A percentile compares a stretch with the other conserved stretches of the same genome.
Evolutionary conservation across 2,888 invertebrate species (phyloP).

Genomic region (Drosophila rellima): DNA sequence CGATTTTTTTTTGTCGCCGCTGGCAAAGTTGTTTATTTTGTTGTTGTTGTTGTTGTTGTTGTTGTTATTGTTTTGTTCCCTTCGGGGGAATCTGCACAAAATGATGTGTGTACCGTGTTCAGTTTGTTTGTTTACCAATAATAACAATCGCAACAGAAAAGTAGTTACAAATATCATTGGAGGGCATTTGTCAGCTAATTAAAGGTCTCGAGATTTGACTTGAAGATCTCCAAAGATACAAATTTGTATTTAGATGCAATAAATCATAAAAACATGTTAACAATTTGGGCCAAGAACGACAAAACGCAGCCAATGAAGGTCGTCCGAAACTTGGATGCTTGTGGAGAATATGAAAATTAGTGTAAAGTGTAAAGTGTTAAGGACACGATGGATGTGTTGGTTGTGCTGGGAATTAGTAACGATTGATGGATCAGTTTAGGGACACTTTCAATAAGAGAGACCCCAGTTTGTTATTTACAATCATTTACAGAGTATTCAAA

Average conservation of each 20-base stretch:
- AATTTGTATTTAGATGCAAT: not conserved
- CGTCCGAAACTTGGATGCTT: not conserved
- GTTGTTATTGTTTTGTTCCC: not conserved
- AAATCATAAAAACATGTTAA: not conserved
- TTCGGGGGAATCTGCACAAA: slow-evolving; percentile 20
- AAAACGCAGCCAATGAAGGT: slow-evolving; percentile 13
- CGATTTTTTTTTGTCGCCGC: slow-evolving; percentile 43
- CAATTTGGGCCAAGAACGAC: slow-evolving; percentile 20
- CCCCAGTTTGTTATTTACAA: slow-evolving; percentile 5
- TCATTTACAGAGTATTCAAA: slow-evolving; percentile 1
- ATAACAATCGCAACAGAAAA: slow-evolving; percentile 29
- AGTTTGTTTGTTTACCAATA: slow-evolving; percentile 48
- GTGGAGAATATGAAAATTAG: not conserved
- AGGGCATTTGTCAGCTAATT: slow-evolving; percentile 46
- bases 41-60: slow-evolving; percentile 30
- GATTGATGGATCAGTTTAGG: slow-evolving; percentile 19
- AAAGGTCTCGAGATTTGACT: not conserved
- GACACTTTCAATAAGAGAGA: slow-evolving; percentile 31
- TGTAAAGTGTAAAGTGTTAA: too few species aligned
- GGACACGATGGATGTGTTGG: slow-evolving; percentile 5
- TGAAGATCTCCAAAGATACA: slow-evolving; percentile 13
- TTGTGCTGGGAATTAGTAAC: slow-evolving; percentile 47
- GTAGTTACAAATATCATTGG: slow-evolving; percentile 26
- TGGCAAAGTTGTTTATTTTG: slow-evolving; percentile 50
- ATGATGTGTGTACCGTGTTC: slow-evolving; percentile 45